Base-by-base conservation (phyloP, 2,113 vertebrate species). In the Probosciger aterrimus region DNA sequence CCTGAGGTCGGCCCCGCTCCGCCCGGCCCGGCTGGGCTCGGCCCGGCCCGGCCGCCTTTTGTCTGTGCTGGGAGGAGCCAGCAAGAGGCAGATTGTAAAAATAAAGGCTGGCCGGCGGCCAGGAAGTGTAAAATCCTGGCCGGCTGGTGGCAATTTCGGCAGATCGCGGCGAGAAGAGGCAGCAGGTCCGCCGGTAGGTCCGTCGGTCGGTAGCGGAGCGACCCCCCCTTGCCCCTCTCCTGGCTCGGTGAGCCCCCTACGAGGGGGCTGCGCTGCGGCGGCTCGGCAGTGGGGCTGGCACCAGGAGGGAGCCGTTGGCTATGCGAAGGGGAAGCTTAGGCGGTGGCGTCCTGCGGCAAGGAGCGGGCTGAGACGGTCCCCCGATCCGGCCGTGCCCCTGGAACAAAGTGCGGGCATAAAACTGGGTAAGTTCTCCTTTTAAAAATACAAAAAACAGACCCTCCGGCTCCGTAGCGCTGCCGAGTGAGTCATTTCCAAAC, bases 401-500 rank as follows among this genome's bases (percentile, higher is more conserved):
- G 11, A 50, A 73, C 62, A 8, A 31, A n/a, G 84, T 39, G 50
- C 39, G 1, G 89, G 41, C 57, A 9, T 8, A 20, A 30, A 44
- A 75, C 79, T 2, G 60, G 81, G 64, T 53, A 17, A 97, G 78
- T 92, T 90, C 90, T 80, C 33, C 35, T 19, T 93, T 90, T 74
- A 49, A 70, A 92, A 78, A 81, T 43, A 92, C 55, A 83, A 74
- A 83, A 95, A 94, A 55, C 74, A 92, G 85, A 90, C 28, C 64
- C 92, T 93, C 82, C 28, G 82, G 82, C 82, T 92, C 64, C 82
- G 2, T 11, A 53, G 71, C 44, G 47, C 90, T 81, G 90, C 69
- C 35, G 90, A 78, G 85, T 93, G 95, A 96, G 93, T 96, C 55
- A 96, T 92, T 95, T 86, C 64, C 76, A 93, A 96, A 46, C 33